phyloP scores from a whole-genome alignment of 1,140 invertebrate species.

The Andrena cerasifolii region DNA sequence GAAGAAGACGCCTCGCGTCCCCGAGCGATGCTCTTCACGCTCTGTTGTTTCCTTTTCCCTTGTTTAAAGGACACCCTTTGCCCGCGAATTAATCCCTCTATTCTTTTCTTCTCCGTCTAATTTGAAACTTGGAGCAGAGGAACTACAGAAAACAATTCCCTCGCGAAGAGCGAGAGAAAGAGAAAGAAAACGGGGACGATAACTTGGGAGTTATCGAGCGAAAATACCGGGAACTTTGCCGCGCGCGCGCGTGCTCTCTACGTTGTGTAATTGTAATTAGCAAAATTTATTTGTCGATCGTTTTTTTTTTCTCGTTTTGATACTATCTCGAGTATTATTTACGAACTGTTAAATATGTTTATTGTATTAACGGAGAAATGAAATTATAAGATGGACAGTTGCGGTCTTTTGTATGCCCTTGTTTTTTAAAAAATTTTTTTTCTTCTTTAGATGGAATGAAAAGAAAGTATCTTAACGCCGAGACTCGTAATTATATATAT shows the following conservation, averaged over 20 bases:
- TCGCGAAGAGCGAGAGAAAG: conserved; percentile 21
- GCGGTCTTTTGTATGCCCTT: conserved; percentile 16
- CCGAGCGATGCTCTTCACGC: conserved; percentile 54
- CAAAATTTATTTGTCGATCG: conserved; percentile 49
- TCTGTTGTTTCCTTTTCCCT: conserved; percentile 58
- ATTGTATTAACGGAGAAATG: conserved; percentile 24
- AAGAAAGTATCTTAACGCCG: not conserved
- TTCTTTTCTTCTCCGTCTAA: conserved; percentile 30
- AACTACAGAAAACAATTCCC: conserved; percentile 62
- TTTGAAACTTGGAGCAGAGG: conserved; percentile 45
- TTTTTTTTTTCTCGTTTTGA: conserved; percentile 14
- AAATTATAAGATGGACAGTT: conserved; percentile 28
- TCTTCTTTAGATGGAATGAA: not conserved
- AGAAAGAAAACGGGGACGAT: not conserved
- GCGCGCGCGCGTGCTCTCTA: conserved; percentile 40
- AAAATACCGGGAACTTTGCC: not conserved
- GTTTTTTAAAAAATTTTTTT: conserved; percentile 43
- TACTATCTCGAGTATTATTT: conserved; percentile 39
- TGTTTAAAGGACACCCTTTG: conserved; percentile 18
- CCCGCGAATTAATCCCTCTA: not conserved
- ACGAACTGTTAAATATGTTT: conserved; percentile 46
- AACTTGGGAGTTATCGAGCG: not conserved
- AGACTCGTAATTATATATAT: not conserved
- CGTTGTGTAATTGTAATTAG: conserved; percentile 16
- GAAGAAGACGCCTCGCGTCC: conserved; percentile 21